Percentiles rank a stretch among this genome's conserved stretches.
Evolutionary conservation across 2,888 invertebrate species (phyloP).

Genomic region (Enchytraeus crypticus): DNA sequence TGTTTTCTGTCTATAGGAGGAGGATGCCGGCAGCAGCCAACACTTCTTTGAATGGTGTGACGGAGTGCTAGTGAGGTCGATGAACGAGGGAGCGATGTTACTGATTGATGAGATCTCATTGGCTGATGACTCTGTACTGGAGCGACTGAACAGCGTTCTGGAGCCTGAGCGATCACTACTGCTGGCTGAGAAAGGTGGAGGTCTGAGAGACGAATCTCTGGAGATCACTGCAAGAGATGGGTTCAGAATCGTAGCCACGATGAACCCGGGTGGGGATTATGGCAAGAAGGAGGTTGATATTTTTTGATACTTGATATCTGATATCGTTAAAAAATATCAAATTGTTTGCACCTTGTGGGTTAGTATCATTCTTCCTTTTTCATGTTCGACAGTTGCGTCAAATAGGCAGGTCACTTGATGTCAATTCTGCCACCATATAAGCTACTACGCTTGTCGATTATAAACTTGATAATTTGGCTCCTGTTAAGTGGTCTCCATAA

Average conservation of each 20-base stretch:
- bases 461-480: too few relatives aligned
- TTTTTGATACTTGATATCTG: neutral
- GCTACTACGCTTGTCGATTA: too few relatives aligned
- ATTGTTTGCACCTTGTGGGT: too few relatives aligned
- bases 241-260: constrained; percentile 90
- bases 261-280: constrained; percentile 99
- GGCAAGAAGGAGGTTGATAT: constrained; percentile 80
- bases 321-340: too few relatives aligned
- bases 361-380: too few relatives aligned
- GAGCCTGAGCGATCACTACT: constrained; percentile 83
- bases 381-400: too few relatives aligned
- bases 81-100: constrained; percentile 78
- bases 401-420: too few relatives aligned
- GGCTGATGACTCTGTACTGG: constrained; percentile 94
- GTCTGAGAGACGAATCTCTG: constrained; percentile 33
- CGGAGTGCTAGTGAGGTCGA: constrained; percentile 83
- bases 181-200: constrained; percentile 69
- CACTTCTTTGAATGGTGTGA: constrained; percentile 93
- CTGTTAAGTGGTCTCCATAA: too few relatives aligned
- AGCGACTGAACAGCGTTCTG: constrained; percentile 83
- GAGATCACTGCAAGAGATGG: constrained; percentile 55
- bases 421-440: too few relatives aligned
- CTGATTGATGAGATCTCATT: constrained; percentile 97
- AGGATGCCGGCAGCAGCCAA: too few relatives aligned
- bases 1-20: too few relatives aligned